Base-by-base conservation (phyloP, 2,888 invertebrate species). In the Leucophenga maculata region DNA sequence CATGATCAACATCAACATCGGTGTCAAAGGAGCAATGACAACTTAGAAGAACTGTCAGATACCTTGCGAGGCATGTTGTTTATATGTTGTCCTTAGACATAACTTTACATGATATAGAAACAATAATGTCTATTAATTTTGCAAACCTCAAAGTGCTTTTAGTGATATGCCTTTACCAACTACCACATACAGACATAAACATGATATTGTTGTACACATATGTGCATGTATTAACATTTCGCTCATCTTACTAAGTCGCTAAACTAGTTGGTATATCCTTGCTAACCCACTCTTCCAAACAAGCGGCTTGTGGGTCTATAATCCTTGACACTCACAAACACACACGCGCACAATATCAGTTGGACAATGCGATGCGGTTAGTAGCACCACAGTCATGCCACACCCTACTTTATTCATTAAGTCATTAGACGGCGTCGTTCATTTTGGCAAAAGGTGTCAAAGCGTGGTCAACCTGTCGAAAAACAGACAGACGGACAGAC, bases 221-320 rank as follows among this genome's bases (percentile, higher is more conserved):
- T 11, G 8, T 39, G 11, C 8, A 39, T 39, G 60, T 50, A n/a
- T 67, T 31, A 26, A 22, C 60, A 16, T 16, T 66, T 6, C 46
- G 32, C 46, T 59, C 71, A 67, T 80, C 82, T 78, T 82, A 78
- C 80, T 79, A 82, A 77, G 76, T 80, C 78, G 84, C 76, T 69
- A 73, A 70, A 78, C 82, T 82, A 82, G 82, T 82, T 78, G 83
- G 77, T 83, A 80, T 80, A 80, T 80, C 82, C 82, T 70, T 69
- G 69, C 73, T 68, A n/a, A 66, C 71, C 52, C 78, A 74, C 67
- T 69, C 54, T 13, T 22, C 9, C 22, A 55, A 20, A 55, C 1
- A 55, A 39, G 1, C 8, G 39, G 3, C 39, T 8, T 39, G 62
- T 68, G 71, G 76, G 74, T 73, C 16, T 3, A 80, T 79, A 78